A percentile compares a stretch with the other conserved stretches of the same genome.
phyloP scores from a whole-genome alignment of 1,140 invertebrate genomes.

The Drosophila bifasciata region DNA sequence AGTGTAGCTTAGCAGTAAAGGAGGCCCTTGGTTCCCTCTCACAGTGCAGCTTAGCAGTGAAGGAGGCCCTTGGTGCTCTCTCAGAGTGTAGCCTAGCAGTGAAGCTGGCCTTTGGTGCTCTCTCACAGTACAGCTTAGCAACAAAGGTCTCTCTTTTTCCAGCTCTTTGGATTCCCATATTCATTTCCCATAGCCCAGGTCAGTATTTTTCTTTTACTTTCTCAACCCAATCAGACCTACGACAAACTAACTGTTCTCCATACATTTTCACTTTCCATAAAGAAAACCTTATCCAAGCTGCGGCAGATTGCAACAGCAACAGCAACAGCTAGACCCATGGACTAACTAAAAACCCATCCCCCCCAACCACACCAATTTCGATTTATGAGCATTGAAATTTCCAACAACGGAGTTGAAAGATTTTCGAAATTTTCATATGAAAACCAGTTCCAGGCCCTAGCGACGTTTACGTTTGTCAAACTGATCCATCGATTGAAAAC shows the following conservation, averaged over 20 bases:
- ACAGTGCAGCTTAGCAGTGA: too few species aligned
- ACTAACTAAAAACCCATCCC: neutral
- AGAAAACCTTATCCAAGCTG: conserved; percentile 22
- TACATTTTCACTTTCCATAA: conserved; percentile 62
- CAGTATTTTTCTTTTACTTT: conserved; percentile 48
- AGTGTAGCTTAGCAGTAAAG: too few species aligned
- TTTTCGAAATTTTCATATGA: conserved; percentile 77
- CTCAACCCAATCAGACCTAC: conserved; percentile 55
- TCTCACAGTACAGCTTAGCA: too few species aligned
- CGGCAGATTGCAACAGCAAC: conserved; percentile 63
- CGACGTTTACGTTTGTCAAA: conserved; percentile 69
- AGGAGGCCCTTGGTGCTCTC: too few species aligned
- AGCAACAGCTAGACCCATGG: too few species aligned
- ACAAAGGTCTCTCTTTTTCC: too few species aligned
- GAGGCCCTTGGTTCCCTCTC: too few species aligned
- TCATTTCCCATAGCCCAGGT: conserved; percentile 43
- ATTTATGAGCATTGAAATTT: conserved; percentile 76
- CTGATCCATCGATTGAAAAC: conserved; percentile 67
- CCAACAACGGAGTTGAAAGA: conserved; percentile 45
- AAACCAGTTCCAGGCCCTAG: conserved; percentile 57
- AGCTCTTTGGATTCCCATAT: too few species aligned
- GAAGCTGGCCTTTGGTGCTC: too few species aligned
- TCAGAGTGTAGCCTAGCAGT: too few species aligned
- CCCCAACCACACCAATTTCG: conserved; percentile 43
- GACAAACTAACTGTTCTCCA: conserved; percentile 69